Base-by-base conservation (phyloP, 2,797 vertebrate genomes). In the Prunella strophiata region DNA sequence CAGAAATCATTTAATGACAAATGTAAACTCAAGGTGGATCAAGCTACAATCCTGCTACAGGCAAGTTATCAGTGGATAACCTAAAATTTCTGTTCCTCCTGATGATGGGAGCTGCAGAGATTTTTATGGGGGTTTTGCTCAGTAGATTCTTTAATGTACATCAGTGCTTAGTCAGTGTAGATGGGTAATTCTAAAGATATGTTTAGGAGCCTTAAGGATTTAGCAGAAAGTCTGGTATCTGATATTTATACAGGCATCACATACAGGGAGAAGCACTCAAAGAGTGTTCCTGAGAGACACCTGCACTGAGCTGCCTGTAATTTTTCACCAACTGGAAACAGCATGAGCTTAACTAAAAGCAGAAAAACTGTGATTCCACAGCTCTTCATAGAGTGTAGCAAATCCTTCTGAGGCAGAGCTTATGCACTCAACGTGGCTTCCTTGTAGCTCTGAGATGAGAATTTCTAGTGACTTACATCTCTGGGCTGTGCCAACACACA, bases 401-500 rank as follows among this genome's bases (percentile, higher is more conserved):
- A 91, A 94, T 32, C 47, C 51, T 91, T 62, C 79, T 27, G 18
- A 83, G 42, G 19, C 82, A 91, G 58, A 81, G 42, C 16, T 83
- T 82, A 36, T 11, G 18, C 30, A 14, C 22, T 65, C 47, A 23
- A 11, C 0, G 0, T 45, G 7, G 11, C 21, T 76, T 84, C 43
- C 47, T 55, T 48, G 13, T 20, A 40, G 50, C 40, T 85, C 65
- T 68, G 76, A 93, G 61, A 45, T 1, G 48, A 82, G 54, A 58
- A 11, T 61, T 47, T 65, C 55, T 16, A 51, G 34, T 1, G 1
- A 18, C 0, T 0, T n/a, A 16, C 15, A 32, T 34, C 61, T 76
- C 57, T 71, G 71, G 75, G 45, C 75, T 45, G 51, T 63, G 52
- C 59, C 57, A 74, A 65, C 67, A 50, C 23, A 18, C 16, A 27